These are phyloP conservation scores for Alexandromys fortis DNA, from an alignment of 2,113 vertebrate genomes.

Conservation along the genomic window DNA sequence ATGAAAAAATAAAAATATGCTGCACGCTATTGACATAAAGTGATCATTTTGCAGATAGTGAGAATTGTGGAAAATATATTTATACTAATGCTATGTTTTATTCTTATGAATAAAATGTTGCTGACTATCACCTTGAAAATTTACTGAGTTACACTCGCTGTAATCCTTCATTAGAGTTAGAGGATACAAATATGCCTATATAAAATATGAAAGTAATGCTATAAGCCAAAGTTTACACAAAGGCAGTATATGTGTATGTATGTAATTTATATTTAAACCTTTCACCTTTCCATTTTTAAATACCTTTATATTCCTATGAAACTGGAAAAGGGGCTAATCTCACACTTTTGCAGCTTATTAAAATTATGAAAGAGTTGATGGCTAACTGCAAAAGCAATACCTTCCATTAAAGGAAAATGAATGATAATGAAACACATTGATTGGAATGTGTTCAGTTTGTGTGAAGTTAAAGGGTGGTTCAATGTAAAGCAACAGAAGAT, in stretches of 20 bases:
- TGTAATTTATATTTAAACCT: background rate
- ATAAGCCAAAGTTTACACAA: background rate
- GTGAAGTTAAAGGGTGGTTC: background rate
- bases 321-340: background rate
- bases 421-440: background rate
- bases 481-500: background rate
- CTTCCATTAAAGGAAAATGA: background rate
- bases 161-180: background rate
- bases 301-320: background rate
- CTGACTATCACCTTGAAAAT: background rate
- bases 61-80: background rate
- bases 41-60: background rate
- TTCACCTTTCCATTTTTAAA: constrained; percentile 10
- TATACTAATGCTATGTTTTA: background rate
- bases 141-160: background rate
- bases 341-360: background rate
- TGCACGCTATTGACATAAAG: background rate
- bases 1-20: background rate
- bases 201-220: background rate
- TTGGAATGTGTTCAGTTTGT: background rate
- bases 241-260: background rate
- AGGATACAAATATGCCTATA: background rate
- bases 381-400: background rate
- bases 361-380: background rate
- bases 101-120: background rate